Evolutionary conservation across 2,888 invertebrate species (phyloP).

Genomic region (Mantis religiosa): DNA sequence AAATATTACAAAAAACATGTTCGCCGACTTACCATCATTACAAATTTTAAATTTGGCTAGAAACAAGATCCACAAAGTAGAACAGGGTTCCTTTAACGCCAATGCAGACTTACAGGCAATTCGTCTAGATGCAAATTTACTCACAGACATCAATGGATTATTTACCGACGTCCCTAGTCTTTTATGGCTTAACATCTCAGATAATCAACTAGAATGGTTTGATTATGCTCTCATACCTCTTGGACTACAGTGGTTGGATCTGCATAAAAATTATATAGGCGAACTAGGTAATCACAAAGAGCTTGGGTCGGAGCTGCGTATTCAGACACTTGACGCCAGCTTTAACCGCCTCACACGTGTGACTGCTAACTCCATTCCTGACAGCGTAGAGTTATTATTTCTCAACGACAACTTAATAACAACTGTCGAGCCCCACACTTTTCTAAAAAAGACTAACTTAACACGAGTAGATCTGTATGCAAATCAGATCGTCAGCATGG

Average conservation of each 20-base stretch:
- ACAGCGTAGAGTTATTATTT: constrained; percentile 79
- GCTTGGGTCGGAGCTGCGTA: constrained; percentile 63
- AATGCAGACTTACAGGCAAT: constrained; percentile 79
- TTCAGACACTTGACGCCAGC: constrained; percentile 85
- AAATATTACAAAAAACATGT: constrained; percentile 74
- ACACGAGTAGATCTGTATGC: constrained; percentile 89
- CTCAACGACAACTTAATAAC: constrained; percentile 85
- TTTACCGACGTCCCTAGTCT: constrained; percentile 79
- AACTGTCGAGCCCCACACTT: constrained; percentile 82
- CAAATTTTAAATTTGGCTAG: constrained; percentile 85
- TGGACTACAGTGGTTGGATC: constrained; percentile 81
- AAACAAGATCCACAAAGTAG: constrained; percentile 74
- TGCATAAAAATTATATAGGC: constrained; percentile 80
- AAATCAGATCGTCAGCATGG: constrained; percentile 86
- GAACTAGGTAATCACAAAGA: constrained; percentile 73
- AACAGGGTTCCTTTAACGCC: constrained; percentile 75
- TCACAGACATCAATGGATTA: constrained; percentile 76
- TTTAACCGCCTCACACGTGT: constrained; percentile 82
- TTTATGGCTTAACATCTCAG: constrained; percentile 86
- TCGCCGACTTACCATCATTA: constrained; percentile 72
- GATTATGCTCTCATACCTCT: constrained; percentile 81
- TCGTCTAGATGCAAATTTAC: constrained; percentile 77
- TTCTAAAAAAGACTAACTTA: constrained; percentile 82
- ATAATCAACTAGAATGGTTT: constrained; percentile 84
- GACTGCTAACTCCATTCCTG: constrained; percentile 71